Percentiles rank a stretch among this genome's conserved stretches.
Conservation (phyloP, 1,140 invertebrate genomes). For the Thaumetopoea pityocampa region DNA sequence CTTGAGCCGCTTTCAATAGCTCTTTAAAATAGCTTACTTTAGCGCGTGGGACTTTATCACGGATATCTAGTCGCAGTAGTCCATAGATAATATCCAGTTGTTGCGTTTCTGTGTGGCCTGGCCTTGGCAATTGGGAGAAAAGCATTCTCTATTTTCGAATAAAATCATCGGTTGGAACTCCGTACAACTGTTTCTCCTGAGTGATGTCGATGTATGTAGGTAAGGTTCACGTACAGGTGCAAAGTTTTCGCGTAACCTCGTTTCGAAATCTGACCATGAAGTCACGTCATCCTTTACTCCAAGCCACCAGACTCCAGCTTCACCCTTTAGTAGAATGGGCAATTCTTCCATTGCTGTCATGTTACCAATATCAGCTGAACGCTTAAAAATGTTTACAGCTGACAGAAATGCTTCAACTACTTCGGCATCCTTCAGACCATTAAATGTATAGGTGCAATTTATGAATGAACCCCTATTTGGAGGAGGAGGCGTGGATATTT, state of each 20-base stretch:
- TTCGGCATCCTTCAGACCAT: neutral
- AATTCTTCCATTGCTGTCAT: neutral
- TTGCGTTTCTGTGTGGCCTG: neutral
- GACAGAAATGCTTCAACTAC: slow-evolving; percentile 6
- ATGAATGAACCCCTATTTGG: neutral
- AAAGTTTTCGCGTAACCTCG: slow-evolving; percentile 5
- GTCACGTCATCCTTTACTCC: slow-evolving; percentile 1
- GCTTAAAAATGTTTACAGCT: slow-evolving; percentile 3
- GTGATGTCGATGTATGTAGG: too few species aligned
- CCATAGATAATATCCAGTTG: slow-evolving; percentile 4
- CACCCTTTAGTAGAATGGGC: slow-evolving; percentile 8
- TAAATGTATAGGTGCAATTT: neutral
- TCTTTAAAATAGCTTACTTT: neutral
- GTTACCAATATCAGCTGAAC: slow-evolving; percentile 1
- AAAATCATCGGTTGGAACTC: neutral
- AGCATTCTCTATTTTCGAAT: neutral
- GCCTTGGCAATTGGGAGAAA: neutral
- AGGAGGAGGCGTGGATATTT: neutral
- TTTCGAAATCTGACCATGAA: slow-evolving; percentile 7
- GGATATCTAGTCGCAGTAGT: neutral
- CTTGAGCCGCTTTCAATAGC: neutral
- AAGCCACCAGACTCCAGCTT: slow-evolving; percentile 16
- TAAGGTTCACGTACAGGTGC: too few species aligned
- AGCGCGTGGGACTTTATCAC: neutral
- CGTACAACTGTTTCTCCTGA: neutral